Evolutionary conservation across 2,888 invertebrate species (phyloP).

Genomic region (Tyria jacobaeae): DNA sequence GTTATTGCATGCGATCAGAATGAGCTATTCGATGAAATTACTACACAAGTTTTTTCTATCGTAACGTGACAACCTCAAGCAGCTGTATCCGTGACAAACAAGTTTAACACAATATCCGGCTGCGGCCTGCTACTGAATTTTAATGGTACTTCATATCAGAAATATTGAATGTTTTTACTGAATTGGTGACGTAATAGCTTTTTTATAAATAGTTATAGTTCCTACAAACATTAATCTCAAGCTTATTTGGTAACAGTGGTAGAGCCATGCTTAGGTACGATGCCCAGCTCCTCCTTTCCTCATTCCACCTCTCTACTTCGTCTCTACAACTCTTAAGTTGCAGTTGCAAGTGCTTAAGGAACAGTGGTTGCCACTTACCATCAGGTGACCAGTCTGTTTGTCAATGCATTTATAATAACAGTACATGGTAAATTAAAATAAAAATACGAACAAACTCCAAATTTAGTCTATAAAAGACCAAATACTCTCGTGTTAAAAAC

Average conservation of each 20-base stretch:
- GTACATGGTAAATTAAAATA: background rate
- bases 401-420: background rate
- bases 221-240: background rate
- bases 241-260: no score
- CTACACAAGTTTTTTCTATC: conserved; percentile 14
- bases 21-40: conserved; percentile 27
- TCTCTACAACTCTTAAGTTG: no score
- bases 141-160: conserved; percentile 24
- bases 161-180: conserved; percentile 22
- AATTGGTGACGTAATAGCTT: background rate
- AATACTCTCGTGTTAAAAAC: conserved; percentile 35
- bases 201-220: background rate
- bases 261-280: no score
- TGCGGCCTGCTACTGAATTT: conserved; percentile 35
- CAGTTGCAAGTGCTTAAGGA: no score
- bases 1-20: background rate
- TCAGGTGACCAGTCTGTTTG: no score
- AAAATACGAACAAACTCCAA: background rate
- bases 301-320: no score
- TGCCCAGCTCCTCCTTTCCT: no score
- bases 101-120: conserved; percentile 48
- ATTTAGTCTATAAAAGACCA: background rate
- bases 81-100: conserved; percentile 51
- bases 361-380: no score
- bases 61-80: conserved; percentile 39